Evolutionary conservation across 2,113 vertebrate species (phyloP).

Genomic region (Sylvietta virens): DNA sequence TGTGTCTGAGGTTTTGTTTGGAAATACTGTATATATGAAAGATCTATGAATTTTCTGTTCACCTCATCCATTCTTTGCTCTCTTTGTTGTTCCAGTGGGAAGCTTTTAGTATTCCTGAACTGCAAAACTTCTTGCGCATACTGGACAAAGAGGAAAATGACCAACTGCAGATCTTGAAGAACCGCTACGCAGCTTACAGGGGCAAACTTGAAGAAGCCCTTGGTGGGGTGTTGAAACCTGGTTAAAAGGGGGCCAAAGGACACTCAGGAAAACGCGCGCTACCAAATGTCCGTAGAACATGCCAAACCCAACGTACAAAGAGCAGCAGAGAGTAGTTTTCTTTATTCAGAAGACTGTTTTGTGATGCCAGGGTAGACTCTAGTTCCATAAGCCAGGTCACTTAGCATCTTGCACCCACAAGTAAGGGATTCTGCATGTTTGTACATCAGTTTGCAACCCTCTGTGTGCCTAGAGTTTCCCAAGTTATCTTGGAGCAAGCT

Average conservation of each 20-base stretch:
- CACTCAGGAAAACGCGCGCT: background rate
- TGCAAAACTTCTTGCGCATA: conserved; percentile 93
- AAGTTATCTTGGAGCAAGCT: conserved; percentile 57
- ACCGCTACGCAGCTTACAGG: conserved; percentile 81
- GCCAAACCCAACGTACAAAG: conserved; percentile 10
- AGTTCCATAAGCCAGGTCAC: conserved; percentile 33
- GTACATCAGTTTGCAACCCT: conserved; percentile 32
- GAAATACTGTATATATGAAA: background rate
- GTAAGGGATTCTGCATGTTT: conserved; percentile 41
- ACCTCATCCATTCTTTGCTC: background rate
- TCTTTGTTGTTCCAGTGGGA: conserved; percentile 82
- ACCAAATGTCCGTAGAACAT: conserved; percentile 31
- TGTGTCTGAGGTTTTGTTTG: background rate
- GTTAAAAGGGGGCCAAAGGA: conserved; percentile 60
- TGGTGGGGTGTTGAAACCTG: conserved; percentile 66
- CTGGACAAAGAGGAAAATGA: conserved; percentile 93
- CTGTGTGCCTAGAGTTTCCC: conserved; percentile 11
- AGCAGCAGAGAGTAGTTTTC: conserved; percentile 52
- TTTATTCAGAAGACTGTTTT: conserved; percentile 47
- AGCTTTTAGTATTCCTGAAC: conserved; percentile 91
- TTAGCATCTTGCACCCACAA: conserved; percentile 18
- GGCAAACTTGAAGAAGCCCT: conserved; percentile 88
- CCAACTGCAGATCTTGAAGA: conserved; percentile 78
- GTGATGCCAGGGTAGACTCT: conserved; percentile 41
- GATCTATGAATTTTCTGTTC: background rate